A percentile compares a stretch with the other conserved stretches of the same genome.
Conservation (phyloP, 2,888 invertebrate genomes). For the Plutella xylostella region DNA sequence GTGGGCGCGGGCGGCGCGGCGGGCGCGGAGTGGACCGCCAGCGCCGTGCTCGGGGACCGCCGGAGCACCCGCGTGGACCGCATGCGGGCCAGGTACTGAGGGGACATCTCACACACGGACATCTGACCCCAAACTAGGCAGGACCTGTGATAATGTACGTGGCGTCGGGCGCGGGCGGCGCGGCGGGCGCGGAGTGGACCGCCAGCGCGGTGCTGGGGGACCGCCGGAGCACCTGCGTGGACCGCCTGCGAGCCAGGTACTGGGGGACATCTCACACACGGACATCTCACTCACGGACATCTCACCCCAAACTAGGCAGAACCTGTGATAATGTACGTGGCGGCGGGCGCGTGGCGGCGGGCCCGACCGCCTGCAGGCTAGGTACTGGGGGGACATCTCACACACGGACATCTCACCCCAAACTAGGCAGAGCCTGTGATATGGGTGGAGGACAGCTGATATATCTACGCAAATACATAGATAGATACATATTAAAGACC, state of each 20-base stretch:
- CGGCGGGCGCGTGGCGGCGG: slow-evolving; percentile 57
- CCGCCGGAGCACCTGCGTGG: slow-evolving; percentile 81
- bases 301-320: no score
- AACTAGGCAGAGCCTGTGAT: no score
- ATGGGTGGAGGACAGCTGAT: no score
- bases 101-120: no score
- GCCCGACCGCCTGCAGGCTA: slow-evolving; percentile 86
- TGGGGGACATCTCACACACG: no score
- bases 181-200: slow-evolving; percentile 87
- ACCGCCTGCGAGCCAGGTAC: slow-evolving; percentile 83
- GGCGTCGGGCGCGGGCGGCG: slow-evolving; percentile 22
- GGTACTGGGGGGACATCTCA: slow-evolving; percentile 85
- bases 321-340: slow-evolving; percentile 89
- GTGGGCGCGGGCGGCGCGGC: slow-evolving; percentile 43
- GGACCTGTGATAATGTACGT: slow-evolving; percentile 94
- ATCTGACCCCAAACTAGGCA: no score
- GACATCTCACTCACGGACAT: no score
- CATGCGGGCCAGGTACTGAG: slow-evolving; percentile 83
- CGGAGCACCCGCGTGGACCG: slow-evolving; percentile 82
- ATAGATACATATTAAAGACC: no score
- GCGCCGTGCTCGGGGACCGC: slow-evolving; percentile 86
- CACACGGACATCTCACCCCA: no score
- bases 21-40: slow-evolving; percentile 88
- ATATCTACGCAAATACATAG: no score
- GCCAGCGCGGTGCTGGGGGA: slow-evolving; percentile 88